These are phyloP conservation scores for Eulimnadia texana DNA, from an alignment of 1,140 invertebrate species.

Conservation along the genomic window DNA sequence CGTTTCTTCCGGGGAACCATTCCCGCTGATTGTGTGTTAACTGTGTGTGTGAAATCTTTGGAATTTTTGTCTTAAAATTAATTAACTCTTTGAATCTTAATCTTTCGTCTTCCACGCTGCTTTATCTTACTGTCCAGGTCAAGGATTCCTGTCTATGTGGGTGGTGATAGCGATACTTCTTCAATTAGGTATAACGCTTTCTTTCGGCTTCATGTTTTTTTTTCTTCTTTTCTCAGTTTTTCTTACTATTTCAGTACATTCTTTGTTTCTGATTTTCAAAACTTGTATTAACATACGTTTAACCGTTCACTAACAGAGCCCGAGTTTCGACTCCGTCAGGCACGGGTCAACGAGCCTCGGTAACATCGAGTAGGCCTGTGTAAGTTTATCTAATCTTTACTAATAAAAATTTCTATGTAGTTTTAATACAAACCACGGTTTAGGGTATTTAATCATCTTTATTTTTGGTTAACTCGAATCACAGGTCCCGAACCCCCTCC, in stretches of 20 bases:
- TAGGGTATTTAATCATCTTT: neutral
- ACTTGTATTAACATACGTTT: too few relatives aligned
- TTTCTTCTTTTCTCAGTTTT: neutral
- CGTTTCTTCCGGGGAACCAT: too few relatives aligned
- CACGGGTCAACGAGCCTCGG: neutral
- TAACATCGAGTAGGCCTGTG: constrained; percentile 8
- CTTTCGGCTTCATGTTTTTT: neutral
- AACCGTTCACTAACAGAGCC: constrained; percentile 3
- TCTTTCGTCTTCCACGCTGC: constrained; percentile 8
- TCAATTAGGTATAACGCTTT: constrained; percentile 6
- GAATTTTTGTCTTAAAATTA: too few relatives aligned
- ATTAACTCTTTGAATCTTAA: too few relatives aligned
- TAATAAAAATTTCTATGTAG: neutral
- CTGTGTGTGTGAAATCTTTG: too few relatives aligned
- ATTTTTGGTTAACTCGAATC: constrained; percentile 4
- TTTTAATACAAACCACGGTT: neutral
- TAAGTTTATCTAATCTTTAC: neutral
- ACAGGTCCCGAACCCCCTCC: constrained; percentile 20
- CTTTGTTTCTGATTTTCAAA: neutral
- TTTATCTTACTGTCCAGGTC: constrained; percentile 11
- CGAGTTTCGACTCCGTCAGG: neutral
- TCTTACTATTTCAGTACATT: neutral
- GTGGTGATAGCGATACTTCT: constrained; percentile 6
- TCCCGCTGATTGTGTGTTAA: too few relatives aligned
- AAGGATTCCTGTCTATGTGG: constrained; percentile 15